Base-by-base conservation (phyloP, 2,888 invertebrate species). In the Polydrusus tereticollis region DNA sequence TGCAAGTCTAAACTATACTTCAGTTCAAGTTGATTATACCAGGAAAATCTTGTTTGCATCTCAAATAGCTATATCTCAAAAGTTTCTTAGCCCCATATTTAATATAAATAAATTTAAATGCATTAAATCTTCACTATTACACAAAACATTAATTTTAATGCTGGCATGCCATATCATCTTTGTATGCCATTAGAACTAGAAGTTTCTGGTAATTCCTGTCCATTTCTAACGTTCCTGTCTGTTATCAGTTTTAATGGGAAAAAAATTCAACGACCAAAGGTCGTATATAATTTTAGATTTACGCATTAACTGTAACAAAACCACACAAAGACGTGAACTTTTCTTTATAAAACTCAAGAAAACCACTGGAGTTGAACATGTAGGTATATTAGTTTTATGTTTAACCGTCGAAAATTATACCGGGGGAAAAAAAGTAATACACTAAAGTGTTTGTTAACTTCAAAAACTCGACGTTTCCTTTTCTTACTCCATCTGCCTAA, bases 301-400 rank as follows among this genome's bases (percentile, higher is more conserved):
- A 69, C 65, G 60, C 50, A 50, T 66, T 73, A 67, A 59, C 73
- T 69, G 73, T 66, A 59, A 69, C 69, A 43, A 62, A 73, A 70
- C 73, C 73, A 62, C 73, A 73, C 69, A 73, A 73, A 73, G 69
- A 66, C 73, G 69, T 69, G 73, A 73, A 73, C 55, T 60, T 73
- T 70, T 66, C 52, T 33, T 69, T 55, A 47, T 65, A 12, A n/a
- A 45, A 73, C n/a, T 43, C 64, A 64, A 29, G 69, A 43, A 70
- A 73, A 57, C 36, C 66, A 60, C 62, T 70, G 66, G 43, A 65
- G 66, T 66, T 23, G 69, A 73, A 73, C 73, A 57, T n/a, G 33
- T 65, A 70, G 43, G 21, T 26, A 57, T 23, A 57, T 57, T 18
- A 33, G 57, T 58, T 58, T 38, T 36, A 57, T 12, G 8, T 36